Evolutionary conservation across 2,797 vertebrate species (phyloP).

Genomic region (Delichon dasypus): DNA sequence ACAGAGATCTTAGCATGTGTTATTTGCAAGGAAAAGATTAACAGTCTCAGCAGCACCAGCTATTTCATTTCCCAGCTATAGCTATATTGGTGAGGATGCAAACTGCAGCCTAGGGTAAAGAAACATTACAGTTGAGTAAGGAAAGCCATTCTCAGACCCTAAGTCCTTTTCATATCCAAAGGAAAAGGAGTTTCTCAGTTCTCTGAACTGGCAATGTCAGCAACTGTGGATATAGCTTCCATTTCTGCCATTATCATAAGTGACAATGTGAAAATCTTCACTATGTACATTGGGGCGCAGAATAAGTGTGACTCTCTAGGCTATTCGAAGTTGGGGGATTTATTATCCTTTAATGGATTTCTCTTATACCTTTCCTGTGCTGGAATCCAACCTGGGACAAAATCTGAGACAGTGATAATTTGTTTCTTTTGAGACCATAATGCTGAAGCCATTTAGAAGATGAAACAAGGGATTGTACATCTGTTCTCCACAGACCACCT

Average conservation of each 20-base stretch:
- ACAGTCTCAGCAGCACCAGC: not conserved
- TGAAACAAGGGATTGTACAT: conserved; percentile 70
- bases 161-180: not conserved
- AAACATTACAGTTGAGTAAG: not conserved
- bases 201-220: not conserved
- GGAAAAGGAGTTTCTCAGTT: not conserved
- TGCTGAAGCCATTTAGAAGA: conserved; percentile 79
- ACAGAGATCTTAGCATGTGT: not conserved
- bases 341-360: not conserved
- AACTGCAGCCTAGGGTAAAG: not conserved
- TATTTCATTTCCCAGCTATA: not conserved
- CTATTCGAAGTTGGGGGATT: not conserved
- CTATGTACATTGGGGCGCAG: not conserved
- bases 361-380: conserved; percentile 77
- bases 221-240: not conserved
- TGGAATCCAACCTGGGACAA: conserved; percentile 80
- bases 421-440: conserved; percentile 78
- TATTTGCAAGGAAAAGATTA: not conserved
- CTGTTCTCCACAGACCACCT: not conserved
- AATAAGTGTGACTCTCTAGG: not conserved
- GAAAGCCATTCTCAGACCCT: not conserved
- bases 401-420: conserved; percentile 77
- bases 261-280: not conserved
- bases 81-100: not conserved
- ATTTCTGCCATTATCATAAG: not conserved